Conservation (phyloP, 2,888 invertebrate species). For the Choreutis nemorana region DNA sequence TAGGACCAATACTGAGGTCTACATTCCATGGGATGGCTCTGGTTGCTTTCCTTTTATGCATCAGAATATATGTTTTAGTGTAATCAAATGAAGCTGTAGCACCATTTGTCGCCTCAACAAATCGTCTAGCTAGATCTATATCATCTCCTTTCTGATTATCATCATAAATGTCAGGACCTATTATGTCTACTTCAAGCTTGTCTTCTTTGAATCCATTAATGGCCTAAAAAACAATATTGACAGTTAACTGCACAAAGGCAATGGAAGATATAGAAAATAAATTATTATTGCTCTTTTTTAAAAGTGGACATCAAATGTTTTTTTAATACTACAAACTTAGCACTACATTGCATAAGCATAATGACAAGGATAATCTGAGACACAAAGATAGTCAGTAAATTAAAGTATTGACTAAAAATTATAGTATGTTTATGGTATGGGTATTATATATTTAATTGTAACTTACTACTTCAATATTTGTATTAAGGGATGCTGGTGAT, state of each 20-base stretch:
- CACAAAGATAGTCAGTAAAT: no score
- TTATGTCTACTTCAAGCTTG: constrained; percentile 68
- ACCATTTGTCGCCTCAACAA: constrained; percentile 49
- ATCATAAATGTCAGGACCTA: constrained; percentile 61
- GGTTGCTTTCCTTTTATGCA: constrained; percentile 56
- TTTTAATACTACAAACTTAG: no score
- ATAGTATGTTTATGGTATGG: no score
- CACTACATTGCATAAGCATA: no score
- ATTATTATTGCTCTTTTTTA: neutral
- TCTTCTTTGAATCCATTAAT: constrained; percentile 62
- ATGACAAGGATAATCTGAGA: no score
- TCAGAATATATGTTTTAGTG: constrained; percentile 66
- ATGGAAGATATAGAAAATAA: neutral
- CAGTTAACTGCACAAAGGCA: no score
- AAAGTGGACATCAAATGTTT: neutral
- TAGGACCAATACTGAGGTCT: constrained; percentile 65
- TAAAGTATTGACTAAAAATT: neutral
- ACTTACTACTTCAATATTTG: constrained; percentile 44
- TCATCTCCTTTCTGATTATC: constrained; percentile 31
- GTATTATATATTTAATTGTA: no score
- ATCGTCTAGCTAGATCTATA: constrained; percentile 28
- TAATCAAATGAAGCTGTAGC: constrained; percentile 65
- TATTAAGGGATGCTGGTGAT: constrained; percentile 40
- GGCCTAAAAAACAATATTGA: constrained; percentile 32
- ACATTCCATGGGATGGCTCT: constrained; percentile 71